Evolutionary conservation across 2,113 vertebrate genomes (phyloP).

Genomic region (Equus przewalskii): DNA sequence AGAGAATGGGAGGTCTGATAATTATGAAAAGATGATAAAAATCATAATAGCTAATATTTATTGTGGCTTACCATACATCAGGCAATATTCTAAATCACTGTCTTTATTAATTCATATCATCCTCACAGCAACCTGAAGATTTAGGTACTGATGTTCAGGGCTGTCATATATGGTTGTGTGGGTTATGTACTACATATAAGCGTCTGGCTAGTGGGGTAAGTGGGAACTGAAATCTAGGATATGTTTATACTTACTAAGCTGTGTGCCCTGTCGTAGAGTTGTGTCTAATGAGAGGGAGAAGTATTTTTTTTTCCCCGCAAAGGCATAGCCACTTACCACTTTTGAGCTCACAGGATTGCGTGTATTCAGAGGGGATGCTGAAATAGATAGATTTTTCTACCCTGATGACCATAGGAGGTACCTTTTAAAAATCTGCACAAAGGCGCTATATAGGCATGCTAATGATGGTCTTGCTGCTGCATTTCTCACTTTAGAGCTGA

Average conservation of each 20-base stretch:
- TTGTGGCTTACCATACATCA: background rate
- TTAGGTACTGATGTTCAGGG: background rate
- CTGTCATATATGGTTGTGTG: background rate
- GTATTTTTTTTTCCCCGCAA: background rate
- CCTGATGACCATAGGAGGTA: background rate
- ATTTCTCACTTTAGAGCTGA: conserved; percentile 7
- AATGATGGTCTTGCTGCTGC: background rate
- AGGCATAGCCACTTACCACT: background rate
- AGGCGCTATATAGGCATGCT: background rate
- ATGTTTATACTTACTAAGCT: background rate
- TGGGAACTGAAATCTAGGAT: background rate
- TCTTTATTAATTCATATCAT: background rate
- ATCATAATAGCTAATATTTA: background rate
- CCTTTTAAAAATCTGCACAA: background rate
- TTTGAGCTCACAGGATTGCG: background rate
- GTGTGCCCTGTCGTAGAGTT: background rate
- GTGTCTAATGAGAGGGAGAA: background rate
- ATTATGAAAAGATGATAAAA: background rate
- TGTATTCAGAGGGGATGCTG: background rate
- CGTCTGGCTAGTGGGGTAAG: background rate
- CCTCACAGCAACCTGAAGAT: background rate
- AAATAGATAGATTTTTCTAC: background rate
- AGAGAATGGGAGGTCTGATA: background rate
- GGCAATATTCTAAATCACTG: background rate
- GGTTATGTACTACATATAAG: background rate